Base-by-base conservation (phyloP, 2,797 vertebrate genomes). In the Strix occidentalis region DNA sequence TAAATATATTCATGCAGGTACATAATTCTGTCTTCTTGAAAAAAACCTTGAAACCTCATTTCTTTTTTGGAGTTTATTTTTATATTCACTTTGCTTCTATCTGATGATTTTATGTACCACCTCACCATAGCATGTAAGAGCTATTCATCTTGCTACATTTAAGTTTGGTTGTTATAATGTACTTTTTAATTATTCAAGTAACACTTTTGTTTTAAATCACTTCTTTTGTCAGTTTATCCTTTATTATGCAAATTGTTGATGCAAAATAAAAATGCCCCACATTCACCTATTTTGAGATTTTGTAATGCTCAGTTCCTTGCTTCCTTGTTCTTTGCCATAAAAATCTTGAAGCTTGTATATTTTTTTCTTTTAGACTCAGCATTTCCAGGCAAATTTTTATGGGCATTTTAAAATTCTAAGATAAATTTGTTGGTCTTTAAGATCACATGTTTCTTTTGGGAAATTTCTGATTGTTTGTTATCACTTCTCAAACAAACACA, bases 101-200 rank as follows among this genome's bases (percentile, higher is more conserved):
- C 72, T 97, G 50, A 96, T 61, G 63, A 70, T 95, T 91, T 97
- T 91, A 78, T 93, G 87, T 93, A 93, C 17, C 13, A 14, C 51
- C 86, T 92, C 72, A 37, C 54, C 56, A 58, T 15, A 84, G 39
- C 60, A 72, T 83, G 72, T 92, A 84, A 84, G 63, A 90, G 50
- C 65, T 95, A 93, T 97, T 96, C 76, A 96, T 95, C 89, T 95
- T 91, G 50, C 64, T 82, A 76, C 80, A 79, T 89, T 88, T 90
- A 96, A 93, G 76, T 94, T 95, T 89, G 82, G 70, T 95, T 94
- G 48, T 68, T 95, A 66, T 93, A 95, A 96, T 80, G 70, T 92
- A 83, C 83, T 91, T 95, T 95, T 96, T 94, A 97, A 96, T 97
- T 97, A 96, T 93, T 95, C 91, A 96, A 77, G 48, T 76, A 87